Evolutionary conservation across 1,140 invertebrate genomes (phyloP), one percentile per base, ranked within the genome.

Genomic region (Lepidurus couesii): DNA sequence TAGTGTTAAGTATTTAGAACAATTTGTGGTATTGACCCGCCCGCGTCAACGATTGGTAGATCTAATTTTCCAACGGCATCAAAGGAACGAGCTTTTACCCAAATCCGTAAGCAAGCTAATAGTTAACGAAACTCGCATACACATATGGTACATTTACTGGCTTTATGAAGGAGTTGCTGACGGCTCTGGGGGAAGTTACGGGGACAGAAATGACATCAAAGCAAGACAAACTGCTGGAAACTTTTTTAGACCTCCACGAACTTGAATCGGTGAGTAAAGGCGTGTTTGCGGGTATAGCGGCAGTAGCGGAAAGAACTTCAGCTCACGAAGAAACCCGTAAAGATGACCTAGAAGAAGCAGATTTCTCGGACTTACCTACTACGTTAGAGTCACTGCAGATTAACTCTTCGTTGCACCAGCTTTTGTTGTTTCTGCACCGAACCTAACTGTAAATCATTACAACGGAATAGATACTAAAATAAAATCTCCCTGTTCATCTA

Each of bases 331-430:
- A 75, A 44, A 75, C 42, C 42, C 78, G 44, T 34, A n/a, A 75
- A 11, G 73, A 79, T 16, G 78, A 79, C 24, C 44, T 79, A 5
- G 78, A 79, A 34, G n/a, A 44, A 26, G 78, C 78, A 5, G 78
- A 79, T 74, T 79, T 79, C 26, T 34, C 74, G 10, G 44, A 47
- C 24, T 45, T 79, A n/a, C 76, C 45, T 4, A 43, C 11, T n/a
- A 77, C 45, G 76, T 42, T 77, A 21, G 24, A 45, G 7, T 24
- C 45, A 24, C n/a, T 77, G 21, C 44, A 77, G 65, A 43, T 77
- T 26, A n/a, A 8, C n/a, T 26, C 21, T 11, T 26, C 16, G 10
- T 24, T 78, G 3, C 53, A 44, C 1, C 7, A 42, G 1, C 34
- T 78, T 7, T 24, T 78, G 45, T 11, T 77, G 4, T 77, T 77